A percentile compares a stretch with the other conserved stretches of the same genome.
phyloP scores from a whole-genome alignment of 2,797 vertebrate genomes.

The Arvicola amphibius region DNA sequence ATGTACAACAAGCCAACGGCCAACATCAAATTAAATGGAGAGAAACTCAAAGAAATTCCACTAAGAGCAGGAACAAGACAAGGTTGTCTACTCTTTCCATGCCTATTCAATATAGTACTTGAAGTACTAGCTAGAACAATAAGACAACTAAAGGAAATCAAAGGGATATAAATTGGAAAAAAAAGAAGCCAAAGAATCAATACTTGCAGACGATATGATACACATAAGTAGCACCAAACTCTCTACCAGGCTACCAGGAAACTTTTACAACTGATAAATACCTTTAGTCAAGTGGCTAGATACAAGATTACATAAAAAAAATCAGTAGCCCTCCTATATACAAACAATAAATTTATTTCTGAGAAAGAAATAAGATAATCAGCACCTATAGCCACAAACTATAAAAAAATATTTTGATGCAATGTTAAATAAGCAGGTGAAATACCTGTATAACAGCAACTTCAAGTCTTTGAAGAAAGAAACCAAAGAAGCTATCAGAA shows the following conservation, averaged over 20 bases:
- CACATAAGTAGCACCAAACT: not conserved
- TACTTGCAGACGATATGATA: not conserved
- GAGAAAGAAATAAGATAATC: too few relatives aligned
- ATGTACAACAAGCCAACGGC: not conserved
- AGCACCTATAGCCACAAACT: too few relatives aligned
- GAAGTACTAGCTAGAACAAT: too few relatives aligned
- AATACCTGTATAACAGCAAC: too few relatives aligned
- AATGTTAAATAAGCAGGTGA: too few relatives aligned
- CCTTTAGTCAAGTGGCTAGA: not conserved
- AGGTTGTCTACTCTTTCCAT: not conserved
- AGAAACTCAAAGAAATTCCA: not conserved
- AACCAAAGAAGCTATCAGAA: too few relatives aligned
- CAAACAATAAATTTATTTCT: too few relatives aligned
- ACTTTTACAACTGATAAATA: not conserved
- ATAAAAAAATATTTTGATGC: too few relatives aligned
- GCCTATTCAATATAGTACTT: too few relatives aligned
- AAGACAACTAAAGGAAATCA: too few relatives aligned
- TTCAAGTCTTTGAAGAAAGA: too few relatives aligned
- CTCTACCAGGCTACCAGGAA: not conserved
- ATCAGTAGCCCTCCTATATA: too few relatives aligned
- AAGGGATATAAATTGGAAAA: not conserved
- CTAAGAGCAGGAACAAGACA: not conserved
- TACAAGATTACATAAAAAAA: not conserved
- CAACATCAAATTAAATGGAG: not conserved
- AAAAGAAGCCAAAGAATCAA: not conserved